Evolutionary conservation across 1,140 invertebrate species (phyloP).

Genomic region (Homarus americanus): DNA sequence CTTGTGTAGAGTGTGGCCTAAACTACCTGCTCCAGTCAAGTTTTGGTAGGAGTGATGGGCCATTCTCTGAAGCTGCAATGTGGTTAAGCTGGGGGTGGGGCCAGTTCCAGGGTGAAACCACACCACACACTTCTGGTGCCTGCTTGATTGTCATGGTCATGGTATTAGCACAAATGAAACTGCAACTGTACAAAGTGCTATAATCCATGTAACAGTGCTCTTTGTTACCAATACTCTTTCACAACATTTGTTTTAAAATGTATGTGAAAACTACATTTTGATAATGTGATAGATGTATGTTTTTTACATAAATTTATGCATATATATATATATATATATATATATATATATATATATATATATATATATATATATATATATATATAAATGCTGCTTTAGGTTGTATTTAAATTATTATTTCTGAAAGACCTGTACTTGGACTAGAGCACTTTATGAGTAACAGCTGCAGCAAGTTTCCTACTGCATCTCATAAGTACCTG

Average conservation of each 20-base stretch:
- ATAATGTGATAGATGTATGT: constrained; percentile 48
- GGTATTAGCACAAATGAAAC: constrained; percentile 64
- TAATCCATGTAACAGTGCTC: constrained; percentile 64
- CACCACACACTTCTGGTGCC: background rate
- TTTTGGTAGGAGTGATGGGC: constrained; percentile 41
- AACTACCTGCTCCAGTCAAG: constrained; percentile 47
- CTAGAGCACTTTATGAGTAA: constrained; percentile 67
- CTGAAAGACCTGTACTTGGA: constrained; percentile 64
- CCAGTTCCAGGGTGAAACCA: constrained; percentile 1
- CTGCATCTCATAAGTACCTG: constrained; percentile 71
- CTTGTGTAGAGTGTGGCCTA: constrained; percentile 20
- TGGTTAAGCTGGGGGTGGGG: constrained; percentile 50
- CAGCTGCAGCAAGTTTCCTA: constrained; percentile 69
- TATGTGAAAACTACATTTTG: constrained; percentile 23
- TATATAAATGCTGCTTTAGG: constrained; percentile 53
- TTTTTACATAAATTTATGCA: background rate
- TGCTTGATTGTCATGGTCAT: constrained; percentile 43
- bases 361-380: constrained; percentile 28
- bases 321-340: constrained; percentile 19
- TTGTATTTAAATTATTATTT: constrained; percentile 65
- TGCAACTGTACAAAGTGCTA: constrained; percentile 69
- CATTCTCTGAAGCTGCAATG: constrained; percentile 36
- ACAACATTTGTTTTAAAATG: constrained; percentile 61
- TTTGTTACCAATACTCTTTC: constrained; percentile 70
- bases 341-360: constrained; percentile 41